A percentile compares a stretch with the other conserved stretches of the same genome.
Evolutionary conservation across 1,140 invertebrate genomes (phyloP).

Genomic region (Leptestheria dahalacensis): DNA sequence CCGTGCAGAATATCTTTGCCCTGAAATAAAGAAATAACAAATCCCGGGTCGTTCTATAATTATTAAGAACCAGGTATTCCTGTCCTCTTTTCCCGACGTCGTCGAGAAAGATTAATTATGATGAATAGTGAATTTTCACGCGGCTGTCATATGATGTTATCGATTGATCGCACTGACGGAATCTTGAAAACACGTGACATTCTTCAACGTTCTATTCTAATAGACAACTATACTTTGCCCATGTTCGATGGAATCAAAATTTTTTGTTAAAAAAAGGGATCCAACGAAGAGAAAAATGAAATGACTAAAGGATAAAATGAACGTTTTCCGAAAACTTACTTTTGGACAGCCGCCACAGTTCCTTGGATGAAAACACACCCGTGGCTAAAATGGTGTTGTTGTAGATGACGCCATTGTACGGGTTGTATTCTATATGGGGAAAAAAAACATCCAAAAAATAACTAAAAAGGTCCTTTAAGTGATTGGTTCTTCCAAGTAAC

Average conservation of each 20-base stretch:
- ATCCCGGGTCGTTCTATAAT: no score
- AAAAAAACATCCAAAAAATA: slow-evolving; percentile 22
- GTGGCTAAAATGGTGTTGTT: slow-evolving; percentile 97
- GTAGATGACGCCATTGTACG: slow-evolving; percentile 91
- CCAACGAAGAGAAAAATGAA: not conserved
- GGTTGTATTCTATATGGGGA: slow-evolving; percentile 84
- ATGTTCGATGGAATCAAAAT: no score
- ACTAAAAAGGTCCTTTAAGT: not conserved
- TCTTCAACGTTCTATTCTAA: no score
- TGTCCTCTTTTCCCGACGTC: no score
- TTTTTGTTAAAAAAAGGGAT: not conserved
- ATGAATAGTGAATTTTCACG: not conserved
- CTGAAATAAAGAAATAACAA: no score
- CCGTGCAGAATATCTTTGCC: no score
- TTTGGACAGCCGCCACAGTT: slow-evolving; percentile 92
- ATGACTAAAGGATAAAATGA: not conserved
- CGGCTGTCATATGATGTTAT: not conserved
- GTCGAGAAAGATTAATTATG: no score
- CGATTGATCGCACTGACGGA: not conserved
- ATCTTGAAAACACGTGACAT: not conserved
- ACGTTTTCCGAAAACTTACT: slow-evolving; percentile 38
- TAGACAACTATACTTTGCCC: no score
- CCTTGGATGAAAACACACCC: slow-evolving; percentile 94
- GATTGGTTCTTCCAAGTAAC: not conserved
- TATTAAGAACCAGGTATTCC: no score